Conservation (phyloP, 2,888 invertebrate species). For the Hyppa rectilinea region DNA sequence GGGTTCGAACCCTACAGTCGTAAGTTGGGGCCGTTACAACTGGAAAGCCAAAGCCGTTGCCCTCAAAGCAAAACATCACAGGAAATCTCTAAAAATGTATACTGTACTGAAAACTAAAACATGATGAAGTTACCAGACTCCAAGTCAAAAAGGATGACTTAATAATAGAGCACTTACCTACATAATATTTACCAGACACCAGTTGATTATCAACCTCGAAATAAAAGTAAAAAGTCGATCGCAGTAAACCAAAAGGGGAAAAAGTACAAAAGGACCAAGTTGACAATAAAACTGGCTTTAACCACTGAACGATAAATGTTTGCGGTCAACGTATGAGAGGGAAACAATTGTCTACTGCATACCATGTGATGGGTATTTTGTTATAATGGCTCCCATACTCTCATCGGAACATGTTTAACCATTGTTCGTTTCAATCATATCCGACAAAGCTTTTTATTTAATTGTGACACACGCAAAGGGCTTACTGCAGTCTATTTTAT, state of each 20-base stretch:
- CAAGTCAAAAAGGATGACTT: not conserved
- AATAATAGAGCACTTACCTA: conserved; percentile 4
- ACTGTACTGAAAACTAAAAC: not conserved
- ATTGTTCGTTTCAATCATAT: conserved; percentile 55
- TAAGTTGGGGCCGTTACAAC: too few relatives aligned
- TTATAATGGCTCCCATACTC: conserved; percentile 37
- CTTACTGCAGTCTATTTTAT: conserved; percentile 36
- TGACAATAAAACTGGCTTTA: conserved; percentile 50
- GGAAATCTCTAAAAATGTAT: not conserved
- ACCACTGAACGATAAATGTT: conserved; percentile 59
- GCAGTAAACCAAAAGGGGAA: conserved; percentile 25
- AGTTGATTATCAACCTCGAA: conserved; percentile 30
- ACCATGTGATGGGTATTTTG: conserved; percentile 50
- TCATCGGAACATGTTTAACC: conserved; percentile 36
- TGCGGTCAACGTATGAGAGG: conserved; percentile 55
- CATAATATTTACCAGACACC: conserved; percentile 4
- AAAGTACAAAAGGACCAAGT: conserved; percentile 29
- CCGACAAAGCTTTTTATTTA: conserved; percentile 48
- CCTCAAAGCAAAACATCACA: too few relatives aligned
- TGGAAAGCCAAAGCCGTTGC: too few relatives aligned
- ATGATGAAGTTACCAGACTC: not conserved
- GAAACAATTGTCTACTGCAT: conserved; percentile 58
- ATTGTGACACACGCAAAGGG: conserved; percentile 41
- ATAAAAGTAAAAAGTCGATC: conserved; percentile 47
- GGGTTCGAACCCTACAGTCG: too few relatives aligned